These are phyloP conservation scores for Pseudopipra pipra DNA, from an alignment of 2,113 vertebrate genomes.

Conservation along the genomic window DNA sequence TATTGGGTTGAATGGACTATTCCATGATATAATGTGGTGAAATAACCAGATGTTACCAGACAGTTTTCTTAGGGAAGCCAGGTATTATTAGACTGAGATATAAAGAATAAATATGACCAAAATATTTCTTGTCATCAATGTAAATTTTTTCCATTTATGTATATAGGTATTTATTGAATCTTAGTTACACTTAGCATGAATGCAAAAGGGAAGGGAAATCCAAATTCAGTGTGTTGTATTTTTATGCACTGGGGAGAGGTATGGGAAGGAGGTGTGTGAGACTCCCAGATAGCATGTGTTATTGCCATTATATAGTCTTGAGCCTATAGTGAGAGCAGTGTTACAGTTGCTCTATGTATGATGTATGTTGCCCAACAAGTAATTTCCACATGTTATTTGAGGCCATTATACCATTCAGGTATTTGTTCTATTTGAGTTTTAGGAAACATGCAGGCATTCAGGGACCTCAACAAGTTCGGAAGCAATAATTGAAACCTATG, in stretches of 20 bases:
- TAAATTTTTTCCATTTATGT: neutral
- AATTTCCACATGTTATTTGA: rapidly evolving
- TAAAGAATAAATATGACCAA: neutral
- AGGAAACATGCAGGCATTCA: neutral
- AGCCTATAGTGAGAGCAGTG: neutral
- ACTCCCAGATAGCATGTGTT: neutral
- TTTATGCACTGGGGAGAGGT: neutral
- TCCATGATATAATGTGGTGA: neutral
- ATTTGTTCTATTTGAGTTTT: neutral
- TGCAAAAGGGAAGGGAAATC: neutral
- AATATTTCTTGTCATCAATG: neutral
- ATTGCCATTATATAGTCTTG: rapidly evolving
- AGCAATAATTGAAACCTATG: neutral
- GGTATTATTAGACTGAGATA: neutral
- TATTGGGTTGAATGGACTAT: neutral
- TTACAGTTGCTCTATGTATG: neutral
- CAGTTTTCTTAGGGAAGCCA: neutral
- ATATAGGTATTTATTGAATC: neutral
- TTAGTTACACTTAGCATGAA: neutral
- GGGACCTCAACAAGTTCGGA: neutral
- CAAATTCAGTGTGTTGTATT: neutral
- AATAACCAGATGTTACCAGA: neutral
- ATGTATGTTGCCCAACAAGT: neutral
- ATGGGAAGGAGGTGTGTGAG: no score
- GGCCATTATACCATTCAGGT: neutral